Conservation (phyloP, 2,797 vertebrate genomes). For the Serranus cabrilla region DNA sequence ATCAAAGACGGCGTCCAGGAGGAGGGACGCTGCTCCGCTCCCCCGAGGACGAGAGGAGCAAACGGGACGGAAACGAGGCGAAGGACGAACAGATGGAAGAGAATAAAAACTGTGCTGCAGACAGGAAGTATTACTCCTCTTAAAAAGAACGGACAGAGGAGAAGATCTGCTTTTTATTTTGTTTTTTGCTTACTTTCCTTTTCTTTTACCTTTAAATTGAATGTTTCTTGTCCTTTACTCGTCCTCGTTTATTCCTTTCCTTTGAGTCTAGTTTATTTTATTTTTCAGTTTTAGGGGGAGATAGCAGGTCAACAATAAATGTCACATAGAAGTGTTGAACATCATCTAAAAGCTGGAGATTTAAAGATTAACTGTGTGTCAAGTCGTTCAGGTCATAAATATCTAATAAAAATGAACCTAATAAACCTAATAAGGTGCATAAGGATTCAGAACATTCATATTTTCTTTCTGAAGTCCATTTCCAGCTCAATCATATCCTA, state of each 20-base stretch:
- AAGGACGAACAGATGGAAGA: constrained; percentile 42
- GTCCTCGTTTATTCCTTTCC: neutral
- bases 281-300: too few species aligned
- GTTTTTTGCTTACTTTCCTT: neutral
- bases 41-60: constrained; percentile 53
- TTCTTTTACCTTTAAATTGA: neutral
- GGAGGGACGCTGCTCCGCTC: constrained; percentile 40
- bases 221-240: neutral
- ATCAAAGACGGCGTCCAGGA: constrained; percentile 65
- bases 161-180: neutral
- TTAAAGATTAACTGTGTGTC: too few species aligned
- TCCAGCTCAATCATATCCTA: too few species aligned
- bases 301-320: too few species aligned
- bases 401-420: too few species aligned
- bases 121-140: constrained; percentile 1
- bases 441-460: too few species aligned
- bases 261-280: neutral
- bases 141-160: neutral
- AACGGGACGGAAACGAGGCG: constrained; percentile 21
- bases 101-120: neutral
- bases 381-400: too few species aligned
- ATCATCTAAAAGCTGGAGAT: too few species aligned
- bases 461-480: too few species aligned
- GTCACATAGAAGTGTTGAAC: too few species aligned
- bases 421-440: too few species aligned